Conservation (phyloP, 2,888 invertebrate genomes). For the Tipula helvola region DNA sequence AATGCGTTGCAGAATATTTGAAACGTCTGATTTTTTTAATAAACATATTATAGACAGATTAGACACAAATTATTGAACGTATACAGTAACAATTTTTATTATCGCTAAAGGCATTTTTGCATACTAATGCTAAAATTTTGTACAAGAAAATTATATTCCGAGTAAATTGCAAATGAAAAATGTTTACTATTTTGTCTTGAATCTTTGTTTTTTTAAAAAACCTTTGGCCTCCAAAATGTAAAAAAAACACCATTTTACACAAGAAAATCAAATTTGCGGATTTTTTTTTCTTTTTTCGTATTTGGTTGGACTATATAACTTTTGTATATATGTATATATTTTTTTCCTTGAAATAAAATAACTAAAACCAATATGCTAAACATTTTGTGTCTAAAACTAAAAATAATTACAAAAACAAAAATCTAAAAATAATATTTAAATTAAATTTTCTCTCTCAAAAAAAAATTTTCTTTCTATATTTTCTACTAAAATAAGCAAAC, state of each 20-base stretch:
- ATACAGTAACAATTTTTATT: not conserved
- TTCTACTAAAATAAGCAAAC: not conserved
- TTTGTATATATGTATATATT: not conserved
- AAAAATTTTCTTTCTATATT: not conserved
- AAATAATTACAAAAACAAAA: slow-evolving; percentile 4
- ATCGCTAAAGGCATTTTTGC: not conserved
- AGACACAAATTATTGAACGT: not conserved
- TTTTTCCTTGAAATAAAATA: not conserved
- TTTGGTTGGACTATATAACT: not conserved
- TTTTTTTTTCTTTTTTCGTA: not conserved
- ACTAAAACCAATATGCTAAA: not conserved
- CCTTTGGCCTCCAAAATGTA: not conserved
- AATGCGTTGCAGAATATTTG: too few species aligned
- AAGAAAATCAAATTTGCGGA: not conserved
- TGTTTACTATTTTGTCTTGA: not conserved
- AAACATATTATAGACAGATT: not conserved
- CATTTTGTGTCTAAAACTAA: not conserved
- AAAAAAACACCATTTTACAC: not conserved
- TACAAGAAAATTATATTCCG: not conserved
- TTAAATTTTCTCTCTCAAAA: not conserved
- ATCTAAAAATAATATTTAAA: not conserved
- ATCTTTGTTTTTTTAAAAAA: not conserved
- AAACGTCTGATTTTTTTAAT: too few species aligned
- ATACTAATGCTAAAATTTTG: not conserved
- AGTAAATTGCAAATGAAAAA: not conserved